Evolutionary conservation across 2,888 invertebrate species (phyloP), one percentile per base, ranked within the genome.

Genomic region (Nomada ruficornis): DNA sequence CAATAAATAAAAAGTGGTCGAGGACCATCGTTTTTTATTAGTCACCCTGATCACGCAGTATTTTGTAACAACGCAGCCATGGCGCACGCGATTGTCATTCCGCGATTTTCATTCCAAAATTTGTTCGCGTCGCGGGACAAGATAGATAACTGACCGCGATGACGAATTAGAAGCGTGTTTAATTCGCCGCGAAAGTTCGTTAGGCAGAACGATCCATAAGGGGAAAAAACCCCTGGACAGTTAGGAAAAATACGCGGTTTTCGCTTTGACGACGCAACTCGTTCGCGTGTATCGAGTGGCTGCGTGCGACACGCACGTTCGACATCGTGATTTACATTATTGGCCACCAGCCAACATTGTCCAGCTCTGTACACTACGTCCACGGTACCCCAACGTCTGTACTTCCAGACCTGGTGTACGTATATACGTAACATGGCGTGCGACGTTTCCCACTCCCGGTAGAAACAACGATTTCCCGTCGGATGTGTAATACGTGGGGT

Each of bases 301-400:
- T 78, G 80, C 77, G 62, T 74, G 80, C 73, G 81, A 82, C 84
- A 77, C 79, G 74, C 79, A 81, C 68, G 76, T 75, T 78, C 83
- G 85, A 86, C 83, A 77, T 64, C 57, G 47, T 69, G 73, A 83
- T 85, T 85, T 85, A 74, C 83, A 86, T 85, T 88, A 85, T 78
- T 79, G 86, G 81, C 80, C 13, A 13, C 0, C 42, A 9, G 79
- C 86, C 86, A 88, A 70, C 73, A 70, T 71, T 71, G 74, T 68
- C 62, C 52, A 50, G 42, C 26, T 50, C 44, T 29, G 47, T 68
- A 26, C 57, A 18, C 44, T 20, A 44, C 18, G 0, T 29, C 59
- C 59, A 23, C 59, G 64, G 60, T 59, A 60, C 59, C 67, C 36
- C 7, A 36, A 36, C 36, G 36, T 36, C 36, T 7, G 36, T 36